Base-by-base conservation (phyloP, 2,113 vertebrate species). In the Rattus norvegicus region DNA sequence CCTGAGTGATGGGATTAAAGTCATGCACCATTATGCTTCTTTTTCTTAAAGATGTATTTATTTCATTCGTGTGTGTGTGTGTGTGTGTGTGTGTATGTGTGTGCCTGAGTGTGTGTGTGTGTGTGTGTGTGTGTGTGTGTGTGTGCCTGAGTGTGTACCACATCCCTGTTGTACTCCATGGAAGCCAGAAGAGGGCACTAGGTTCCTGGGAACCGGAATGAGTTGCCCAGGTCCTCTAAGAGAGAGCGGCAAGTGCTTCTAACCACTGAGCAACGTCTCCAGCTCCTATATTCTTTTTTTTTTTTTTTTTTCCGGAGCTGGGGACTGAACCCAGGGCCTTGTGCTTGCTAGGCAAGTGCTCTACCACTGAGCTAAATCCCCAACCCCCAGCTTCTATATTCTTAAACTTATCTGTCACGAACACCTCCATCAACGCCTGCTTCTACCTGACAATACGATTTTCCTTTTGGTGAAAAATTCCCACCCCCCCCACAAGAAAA, bases 391-490 rank as follows among this genome's bases (percentile, higher is more conserved):
- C 33, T 20, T 33, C 69, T 52, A 52, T 36, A 3, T 54, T 87
- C 61, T 75, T 88, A 79, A 77, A 76, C 65, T 63, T 20, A 47
- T n/a, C 79, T 17, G 33, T 26, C 28, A 28, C 0, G 12, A 69
- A 11, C 39, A 59, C 49, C 76, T 52, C 24, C 61, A 36, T 9
- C 22, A 67, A 84, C 30, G 59, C n/a, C 47, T 39, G 16, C 90
- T 95, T 72, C 81, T 36, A 52, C 67, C 43, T 36, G 36, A 33
- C 4, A 7, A 69, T 65, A 28, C 30, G 30, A 84, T 63, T 72
- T 72, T 92, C 88, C 89, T 85, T n/a, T 76, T 20, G 39, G 59
- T 59, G 59, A 95, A 92, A 92, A 52, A 39, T 63, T 80, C n/a
- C 33, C 77, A 49, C 33, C 63, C 93, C 69, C 93, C 69, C 76